Percentiles rank a stretch among this genome's conserved stretches.
phyloP scores from a whole-genome alignment of 2,797 vertebrate species.

The Gymnopithys bicolor region DNA sequence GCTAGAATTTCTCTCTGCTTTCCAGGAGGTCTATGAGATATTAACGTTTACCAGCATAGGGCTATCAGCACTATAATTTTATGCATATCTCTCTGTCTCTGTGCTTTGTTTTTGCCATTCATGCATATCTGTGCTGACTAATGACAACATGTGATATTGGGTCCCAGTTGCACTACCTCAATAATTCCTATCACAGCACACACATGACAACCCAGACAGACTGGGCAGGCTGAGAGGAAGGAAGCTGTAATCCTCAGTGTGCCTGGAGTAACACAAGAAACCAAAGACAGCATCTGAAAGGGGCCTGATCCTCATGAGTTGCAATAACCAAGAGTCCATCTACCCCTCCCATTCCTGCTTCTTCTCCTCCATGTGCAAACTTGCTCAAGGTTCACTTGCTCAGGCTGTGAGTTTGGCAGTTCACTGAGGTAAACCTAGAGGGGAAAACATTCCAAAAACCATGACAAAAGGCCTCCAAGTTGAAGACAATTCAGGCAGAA shows the following conservation, averaged over 20 bases:
- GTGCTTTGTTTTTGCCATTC: neutral
- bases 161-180: neutral
- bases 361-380: neutral
- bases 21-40: neutral
- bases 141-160: neutral
- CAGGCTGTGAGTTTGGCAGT: neutral
- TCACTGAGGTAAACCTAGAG: neutral
- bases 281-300: neutral
- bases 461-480: neutral
- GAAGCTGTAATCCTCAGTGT: fast-evolving
- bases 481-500: neutral
- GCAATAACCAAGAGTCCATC: too few relatives aligned
- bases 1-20: neutral
- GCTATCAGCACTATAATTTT: neutral
- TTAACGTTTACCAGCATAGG: neutral
- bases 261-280: neutral
- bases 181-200: neutral
- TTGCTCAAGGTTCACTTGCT: neutral
- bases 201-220: neutral
- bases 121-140: neutral
- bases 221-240: neutral
- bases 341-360: neutral
- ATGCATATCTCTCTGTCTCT: fast-evolving
- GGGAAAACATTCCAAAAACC: neutral
- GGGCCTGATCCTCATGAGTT: fast-evolving